Evolutionary conservation across 2,888 invertebrate species (phyloP), one percentile per base, ranked within the genome.

Genomic region (Leistus spinibarbis): DNA sequence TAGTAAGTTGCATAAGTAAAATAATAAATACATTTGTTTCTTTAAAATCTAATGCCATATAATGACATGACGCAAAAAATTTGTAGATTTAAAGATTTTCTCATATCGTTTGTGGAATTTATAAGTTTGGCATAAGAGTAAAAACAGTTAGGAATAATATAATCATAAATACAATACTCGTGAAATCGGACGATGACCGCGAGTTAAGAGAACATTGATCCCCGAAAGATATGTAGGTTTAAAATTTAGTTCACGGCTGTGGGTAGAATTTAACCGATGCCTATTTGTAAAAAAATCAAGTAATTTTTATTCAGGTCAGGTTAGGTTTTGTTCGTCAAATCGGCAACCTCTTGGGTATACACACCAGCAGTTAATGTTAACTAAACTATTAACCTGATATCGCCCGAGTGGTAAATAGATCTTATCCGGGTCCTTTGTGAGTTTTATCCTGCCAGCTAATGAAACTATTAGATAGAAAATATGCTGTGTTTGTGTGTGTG

Each of bases 391-490:
- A 73, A 73, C 73, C 73, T 57, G 73, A 73, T 73, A 73, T 73
- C 66, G 71, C 66, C 66, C 16, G 60, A 67, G 73, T 73, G 73
- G 73, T 73, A 72, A 72, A 72, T 72, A 72, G 72, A 65, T 72
- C 65, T 72, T 73, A 73, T 73, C 73, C 17, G 13, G 40, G 73
- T 73, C 73, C 73, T 73, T 73, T 73, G 67, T 66, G 73, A 73
- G 60, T 67, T 71, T n/a, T 60, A 73, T 57, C 67, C 66, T 73
- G 73, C 60, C 73, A 73, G 57, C 73, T 73, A 73, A 73, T 73
- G 73, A 73, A 73, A 73, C 73, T 73, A 73, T 73, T 73, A 73
- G 73, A 73, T 73, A 67, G 73, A 73, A 73, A 66, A 73, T 66
- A 73, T 66, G 73, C 73, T 53, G 57, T 73, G 71, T 72, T 72